Base-by-base conservation (phyloP, 2,113 vertebrate species). In the Zosterops pallidus region DNA sequence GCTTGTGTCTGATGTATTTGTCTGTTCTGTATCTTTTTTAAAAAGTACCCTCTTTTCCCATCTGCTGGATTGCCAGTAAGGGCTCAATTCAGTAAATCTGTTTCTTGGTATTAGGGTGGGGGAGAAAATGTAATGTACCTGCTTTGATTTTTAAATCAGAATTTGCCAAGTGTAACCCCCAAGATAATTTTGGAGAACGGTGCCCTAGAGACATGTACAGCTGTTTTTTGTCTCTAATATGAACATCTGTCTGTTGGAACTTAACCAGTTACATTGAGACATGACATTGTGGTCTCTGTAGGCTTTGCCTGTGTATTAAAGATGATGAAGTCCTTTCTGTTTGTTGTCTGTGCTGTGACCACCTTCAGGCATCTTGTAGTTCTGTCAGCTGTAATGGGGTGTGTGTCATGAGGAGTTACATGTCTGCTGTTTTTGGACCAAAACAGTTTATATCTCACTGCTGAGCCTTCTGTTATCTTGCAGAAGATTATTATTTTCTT, bases 301-400 rank as follows among this genome's bases (percentile, higher is more conserved):
- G 89, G 83, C 52, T 92, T 89, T 92, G 53, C 81, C 65, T 68
- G 76, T 94, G 4, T 56, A 90, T 95, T 94, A 94, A 96, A 93
- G 49, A n/a, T 60, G 67, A 75, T 81, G 19, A 92, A 83, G 37
- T 86, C 72, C 60, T 83, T 75, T 74, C 60, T 94, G 69, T 74
- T 78, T 94, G 55, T 46, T 86, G 42, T 86, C 59, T 89, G 77
- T 22, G 35, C 39, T 90, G 68, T 89, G 64, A 65, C 56, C 60
- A n/a, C 13, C 7, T 75, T 63, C 39, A 86, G 60, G 35, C 55
- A 23, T 19, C 39, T 35, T 89, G 65, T 31, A 50, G 46, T 59
- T 91, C 60, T 74, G 42, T 80, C 79, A 90, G 76, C 59, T 92
- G 37, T 65, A 25, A 70, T 19, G 59, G 85, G 47, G 7, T 50